Conservation (phyloP, 2,113 vertebrate genomes). For the Trichomycterus rosablanca region DNA sequence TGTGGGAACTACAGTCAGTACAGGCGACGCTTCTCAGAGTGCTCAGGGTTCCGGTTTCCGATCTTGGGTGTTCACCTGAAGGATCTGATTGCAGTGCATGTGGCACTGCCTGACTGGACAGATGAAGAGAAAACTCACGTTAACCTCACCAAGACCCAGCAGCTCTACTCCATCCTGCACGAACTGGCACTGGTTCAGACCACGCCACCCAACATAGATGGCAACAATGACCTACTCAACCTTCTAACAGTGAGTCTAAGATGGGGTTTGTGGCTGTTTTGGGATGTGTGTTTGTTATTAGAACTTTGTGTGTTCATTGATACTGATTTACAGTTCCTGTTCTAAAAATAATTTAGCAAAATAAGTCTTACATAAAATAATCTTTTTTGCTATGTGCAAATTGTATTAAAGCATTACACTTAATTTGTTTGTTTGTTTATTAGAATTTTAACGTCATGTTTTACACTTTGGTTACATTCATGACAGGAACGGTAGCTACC, state of each 20-base stretch:
- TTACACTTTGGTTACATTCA: no score
- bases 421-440: no score
- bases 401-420: no score
- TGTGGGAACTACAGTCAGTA: constrained; percentile 85
- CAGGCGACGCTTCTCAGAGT: constrained; percentile 76
- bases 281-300: no score
- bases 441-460: no score
- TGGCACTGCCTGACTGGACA: constrained; percentile 79
- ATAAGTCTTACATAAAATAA: no score
- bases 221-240: constrained; percentile 81
- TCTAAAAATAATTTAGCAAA: no score
- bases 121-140: constrained; percentile 74
- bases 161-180: constrained; percentile 81
- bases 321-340: no score
- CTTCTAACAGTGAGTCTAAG: constrained; percentile 79
- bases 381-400: no score
- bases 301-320: no score
- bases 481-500: no score
- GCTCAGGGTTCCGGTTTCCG: constrained; percentile 82
- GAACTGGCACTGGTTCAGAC: constrained; percentile 79
- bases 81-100: constrained; percentile 84
- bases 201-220: constrained; percentile 70
- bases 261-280: no score
- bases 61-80: constrained; percentile 87
- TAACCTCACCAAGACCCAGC: constrained; percentile 81